A percentile compares a stretch with the other conserved stretches of the same genome.
Conservation (phyloP, 2,888 invertebrate species). For the Drosophila paucipuncta region DNA sequence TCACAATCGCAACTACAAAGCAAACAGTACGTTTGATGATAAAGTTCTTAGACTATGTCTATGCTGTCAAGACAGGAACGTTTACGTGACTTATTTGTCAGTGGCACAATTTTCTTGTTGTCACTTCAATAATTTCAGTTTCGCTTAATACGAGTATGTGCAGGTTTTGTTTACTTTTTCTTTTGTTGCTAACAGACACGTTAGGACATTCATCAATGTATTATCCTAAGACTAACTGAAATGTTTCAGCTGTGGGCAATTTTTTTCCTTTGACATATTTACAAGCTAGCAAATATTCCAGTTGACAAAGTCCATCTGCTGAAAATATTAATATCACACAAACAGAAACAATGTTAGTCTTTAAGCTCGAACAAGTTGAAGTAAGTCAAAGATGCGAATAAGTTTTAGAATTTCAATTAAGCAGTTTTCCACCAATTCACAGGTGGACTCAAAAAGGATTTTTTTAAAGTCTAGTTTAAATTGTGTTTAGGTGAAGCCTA, state of each 20-base stretch:
- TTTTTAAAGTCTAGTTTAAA: not conserved
- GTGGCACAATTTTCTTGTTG: not conserved
- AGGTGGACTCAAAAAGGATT: not conserved
- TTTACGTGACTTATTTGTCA: slow-evolving; percentile 21
- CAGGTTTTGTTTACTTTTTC: slow-evolving; percentile 3
- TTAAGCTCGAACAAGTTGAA: not conserved
- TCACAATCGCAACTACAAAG: not conserved
- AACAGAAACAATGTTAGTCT: not conserved
- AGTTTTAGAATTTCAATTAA: not conserved
- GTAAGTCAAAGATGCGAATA: not conserved
- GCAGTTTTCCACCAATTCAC: not conserved
- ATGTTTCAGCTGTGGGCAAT: slow-evolving; percentile 15
- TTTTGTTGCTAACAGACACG: slow-evolving; percentile 11
- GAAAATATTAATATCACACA: not conserved
- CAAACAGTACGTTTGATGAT: not conserved
- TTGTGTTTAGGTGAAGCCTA: not conserved
- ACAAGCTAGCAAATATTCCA: not conserved
- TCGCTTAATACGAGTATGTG: slow-evolving; percentile 23
- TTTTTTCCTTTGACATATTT: not conserved
- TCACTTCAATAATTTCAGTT: slow-evolving; percentile 10
- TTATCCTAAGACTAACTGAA: slow-evolving; percentile 4
- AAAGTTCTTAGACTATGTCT: not conserved
- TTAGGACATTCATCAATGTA: slow-evolving; percentile 25
- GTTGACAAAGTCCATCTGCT: not conserved
- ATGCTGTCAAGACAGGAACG: not conserved